Conservation (phyloP, 2,888 invertebrate species). For the Macrostomum cliftonense region DNA sequence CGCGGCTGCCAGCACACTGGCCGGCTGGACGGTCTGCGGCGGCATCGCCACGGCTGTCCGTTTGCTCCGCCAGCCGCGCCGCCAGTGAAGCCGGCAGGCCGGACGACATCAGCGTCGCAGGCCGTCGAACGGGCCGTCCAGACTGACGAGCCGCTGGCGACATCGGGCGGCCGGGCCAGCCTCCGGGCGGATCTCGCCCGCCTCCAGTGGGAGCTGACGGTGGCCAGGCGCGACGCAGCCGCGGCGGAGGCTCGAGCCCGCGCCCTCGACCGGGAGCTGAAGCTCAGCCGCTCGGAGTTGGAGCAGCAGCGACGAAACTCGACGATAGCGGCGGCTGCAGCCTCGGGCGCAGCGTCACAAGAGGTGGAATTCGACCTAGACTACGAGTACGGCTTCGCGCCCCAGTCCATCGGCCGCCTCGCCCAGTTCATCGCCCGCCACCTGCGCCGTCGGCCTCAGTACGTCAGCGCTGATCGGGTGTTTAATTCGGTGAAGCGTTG, state of each 20-base stretch:
- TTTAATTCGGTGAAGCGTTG: conserved; percentile 23
- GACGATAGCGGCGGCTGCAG: too few relatives aligned
- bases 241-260: conserved; percentile 22
- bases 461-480: conserved; percentile 21
- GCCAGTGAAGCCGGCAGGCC: too few relatives aligned
- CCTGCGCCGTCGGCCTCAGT: conserved; percentile 21
- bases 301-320: conserved; percentile 18
- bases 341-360: conserved; percentile 12
- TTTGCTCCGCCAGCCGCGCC: conserved; percentile 15
- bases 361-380: conserved; percentile 22
- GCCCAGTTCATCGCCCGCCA: conserved; percentile 22
- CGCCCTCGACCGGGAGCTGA: conserved; percentile 20
- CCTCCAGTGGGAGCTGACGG: conserved; percentile 22
- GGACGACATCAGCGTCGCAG: too few relatives aligned
- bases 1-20: conserved; percentile 22
- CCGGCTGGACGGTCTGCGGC: conserved; percentile 19
- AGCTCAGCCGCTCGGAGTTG: conserved; percentile 21
- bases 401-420: conserved; percentile 22
- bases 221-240: conserved; percentile 22
- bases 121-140: too few relatives aligned
- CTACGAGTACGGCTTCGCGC: conserved; percentile 22
- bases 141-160: conserved; percentile 12
- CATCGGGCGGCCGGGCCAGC: conserved; percentile 12
- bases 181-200: conserved; percentile 15
- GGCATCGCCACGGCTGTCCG: conserved; percentile 20